phyloP scores from a whole-genome alignment of 2,113 vertebrate species.

The Pteropus alecto region DNA sequence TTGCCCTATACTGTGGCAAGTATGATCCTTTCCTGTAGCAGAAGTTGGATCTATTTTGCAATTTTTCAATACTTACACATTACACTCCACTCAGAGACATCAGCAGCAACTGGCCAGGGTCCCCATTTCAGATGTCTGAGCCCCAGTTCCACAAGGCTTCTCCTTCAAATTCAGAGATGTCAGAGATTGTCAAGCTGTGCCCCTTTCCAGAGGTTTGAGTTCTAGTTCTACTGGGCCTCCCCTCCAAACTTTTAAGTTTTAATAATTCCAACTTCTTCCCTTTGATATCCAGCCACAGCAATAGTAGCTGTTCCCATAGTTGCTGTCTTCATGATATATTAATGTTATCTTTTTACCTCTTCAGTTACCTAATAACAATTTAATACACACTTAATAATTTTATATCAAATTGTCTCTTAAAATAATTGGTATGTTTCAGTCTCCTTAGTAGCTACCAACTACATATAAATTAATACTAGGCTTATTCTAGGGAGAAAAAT shows the following conservation, averaged over 20 bases:
- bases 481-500: neutral
- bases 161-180: neutral
- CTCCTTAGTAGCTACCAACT: neutral
- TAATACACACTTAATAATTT: neutral
- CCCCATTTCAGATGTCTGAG: neutral
- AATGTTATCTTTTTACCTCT: neutral
- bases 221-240: neutral
- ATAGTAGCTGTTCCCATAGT: neutral
- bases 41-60: neutral
- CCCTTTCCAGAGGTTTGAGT: neutral
- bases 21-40: neutral
- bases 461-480: neutral
- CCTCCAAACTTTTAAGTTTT: neutral
- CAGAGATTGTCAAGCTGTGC: neutral
- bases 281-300: neutral
- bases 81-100: neutral
- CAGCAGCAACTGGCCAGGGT: neutral
- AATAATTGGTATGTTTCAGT: constrained; percentile 27
- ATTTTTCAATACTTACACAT: neutral
- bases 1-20: neutral
- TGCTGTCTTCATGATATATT: neutral
- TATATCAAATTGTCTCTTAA: neutral
- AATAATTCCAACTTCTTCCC: neutral
- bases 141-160: neutral
- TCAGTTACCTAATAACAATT: neutral